Evolutionary conservation across 2,113 vertebrate genomes (phyloP).

Genomic region (Pluvialis apricaria): DNA sequence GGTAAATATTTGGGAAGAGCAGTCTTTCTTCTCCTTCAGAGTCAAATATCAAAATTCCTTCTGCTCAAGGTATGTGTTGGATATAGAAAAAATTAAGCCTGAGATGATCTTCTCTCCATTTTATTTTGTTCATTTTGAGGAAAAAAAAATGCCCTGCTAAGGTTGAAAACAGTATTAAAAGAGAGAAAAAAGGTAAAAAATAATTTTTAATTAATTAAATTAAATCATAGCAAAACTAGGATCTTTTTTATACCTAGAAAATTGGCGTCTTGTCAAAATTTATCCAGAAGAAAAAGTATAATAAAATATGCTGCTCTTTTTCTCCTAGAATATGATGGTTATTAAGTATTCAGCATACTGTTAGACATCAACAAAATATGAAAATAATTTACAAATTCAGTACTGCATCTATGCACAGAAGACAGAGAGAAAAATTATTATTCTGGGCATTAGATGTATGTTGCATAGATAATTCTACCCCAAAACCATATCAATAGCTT

Average conservation of each 20-base stretch:
- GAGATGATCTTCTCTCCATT: background rate
- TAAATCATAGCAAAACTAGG: background rate
- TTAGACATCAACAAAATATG: background rate
- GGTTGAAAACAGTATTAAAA: background rate
- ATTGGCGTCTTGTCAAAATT: background rate
- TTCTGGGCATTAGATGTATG: background rate
- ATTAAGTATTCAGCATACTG: background rate
- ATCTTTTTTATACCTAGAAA: background rate
- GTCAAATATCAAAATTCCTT: background rate
- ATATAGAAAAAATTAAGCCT: background rate
- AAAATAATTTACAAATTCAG: background rate
- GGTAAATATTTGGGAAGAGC: background rate
- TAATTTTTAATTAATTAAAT: background rate
- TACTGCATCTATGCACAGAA: background rate
- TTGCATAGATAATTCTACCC: background rate
- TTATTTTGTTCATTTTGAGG: background rate
- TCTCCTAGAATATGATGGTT: background rate
- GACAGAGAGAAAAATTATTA: background rate
- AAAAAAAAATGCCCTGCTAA: background rate
- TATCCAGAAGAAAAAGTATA: background rate
- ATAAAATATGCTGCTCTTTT: background rate
- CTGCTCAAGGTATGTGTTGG: background rate
- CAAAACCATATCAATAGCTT: background rate
- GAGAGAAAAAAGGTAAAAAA: background rate
- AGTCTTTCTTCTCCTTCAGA: background rate